These are phyloP conservation scores for Oryctolagus cuniculus DNA, from an alignment of 2,113 vertebrate genomes.

Conservation along the genomic window DNA sequence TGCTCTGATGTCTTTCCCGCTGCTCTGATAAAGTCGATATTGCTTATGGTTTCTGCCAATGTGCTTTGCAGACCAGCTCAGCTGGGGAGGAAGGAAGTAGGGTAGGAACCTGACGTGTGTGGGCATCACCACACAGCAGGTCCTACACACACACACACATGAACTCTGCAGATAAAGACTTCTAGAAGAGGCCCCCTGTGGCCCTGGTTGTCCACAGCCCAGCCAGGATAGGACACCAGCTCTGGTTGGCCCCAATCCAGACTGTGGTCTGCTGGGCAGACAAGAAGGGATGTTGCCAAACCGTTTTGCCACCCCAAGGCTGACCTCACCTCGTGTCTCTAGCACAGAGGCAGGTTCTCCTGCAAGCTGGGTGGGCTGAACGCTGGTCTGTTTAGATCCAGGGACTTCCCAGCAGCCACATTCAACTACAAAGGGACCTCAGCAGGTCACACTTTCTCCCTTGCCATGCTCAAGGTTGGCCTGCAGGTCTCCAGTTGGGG, in stretches of 20 bases:
- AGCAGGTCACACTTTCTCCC: neutral
- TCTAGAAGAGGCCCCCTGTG: fast-evolving
- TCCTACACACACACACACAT: too few relatives aligned
- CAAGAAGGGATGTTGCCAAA: neutral
- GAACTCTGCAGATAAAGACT: neutral
- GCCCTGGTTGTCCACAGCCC: neutral
- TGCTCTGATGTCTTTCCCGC: too few relatives aligned
- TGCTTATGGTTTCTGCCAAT: neutral
- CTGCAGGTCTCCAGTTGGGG: neutral
- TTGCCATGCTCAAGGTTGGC: neutral
- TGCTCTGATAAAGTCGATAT: too few relatives aligned
- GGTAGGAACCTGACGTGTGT: neutral
- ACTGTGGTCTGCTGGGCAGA: neutral
- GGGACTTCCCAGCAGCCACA: neutral
- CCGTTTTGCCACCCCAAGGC: neutral
- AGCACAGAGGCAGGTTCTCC: neutral
- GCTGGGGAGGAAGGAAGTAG: neutral
- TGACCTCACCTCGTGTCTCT: neutral
- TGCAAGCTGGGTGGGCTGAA: neutral
- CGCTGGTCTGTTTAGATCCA: neutral
- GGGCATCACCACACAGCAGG: neutral
- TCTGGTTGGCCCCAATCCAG: neutral
- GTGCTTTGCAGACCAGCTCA: neutral
- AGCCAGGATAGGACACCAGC: neutral
- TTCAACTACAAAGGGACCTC: neutral